Evolutionary conservation across 2,113 vertebrate species (phyloP), one percentile per base, ranked within the genome.

Genomic region (Paramisgurnus dabryanus): DNA sequence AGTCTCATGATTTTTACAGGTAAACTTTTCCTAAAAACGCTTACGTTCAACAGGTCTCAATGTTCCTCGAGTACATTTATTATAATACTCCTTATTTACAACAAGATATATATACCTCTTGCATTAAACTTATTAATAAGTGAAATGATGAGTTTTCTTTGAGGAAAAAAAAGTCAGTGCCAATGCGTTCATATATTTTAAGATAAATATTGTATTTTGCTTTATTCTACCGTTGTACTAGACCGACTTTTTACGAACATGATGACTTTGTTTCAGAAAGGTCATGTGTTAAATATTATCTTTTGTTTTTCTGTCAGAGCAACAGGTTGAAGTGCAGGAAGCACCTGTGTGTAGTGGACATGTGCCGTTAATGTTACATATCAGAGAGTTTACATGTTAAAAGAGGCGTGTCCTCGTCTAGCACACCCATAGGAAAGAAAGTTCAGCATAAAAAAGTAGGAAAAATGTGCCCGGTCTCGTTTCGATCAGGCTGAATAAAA

Each of bases 1-100:
- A 95, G 87, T 94, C 94, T 18, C 94, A 96, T 70, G 95, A 96
- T 87, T 96, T 96, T 82, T 93, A 94, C 80, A 95, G 95, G 95
- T 96, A 85, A 76, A 45, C 45, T 34, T 8, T 55, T 15, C 27
- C 13, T 18, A 4, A 68, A 50, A 22, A 2, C 22, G 70, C 71
- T 76, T 76, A 34, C 27, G 27, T 83, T 83, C 78, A 80, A 76
- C 18, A 13, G 67, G 65, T 70, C 43, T 27, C 10, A 76, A 6
- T 10, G 55, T 34, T 12, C n/a, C 39, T 13, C 57, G 27, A 34
- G 27, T 34, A 34, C 27, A 34, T 34, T 34, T 34, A 34, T 34
- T 34, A 34, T 34, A 34, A 34, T 34, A 34, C 27, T 34, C 3
- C 1, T 34, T 34, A 34, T 34, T 34, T 34, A 34, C 27, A 34